These are phyloP conservation scores for Anas platyrhynchos DNA, from an alignment of 2,113 vertebrate genomes.

Conservation along the genomic window DNA sequence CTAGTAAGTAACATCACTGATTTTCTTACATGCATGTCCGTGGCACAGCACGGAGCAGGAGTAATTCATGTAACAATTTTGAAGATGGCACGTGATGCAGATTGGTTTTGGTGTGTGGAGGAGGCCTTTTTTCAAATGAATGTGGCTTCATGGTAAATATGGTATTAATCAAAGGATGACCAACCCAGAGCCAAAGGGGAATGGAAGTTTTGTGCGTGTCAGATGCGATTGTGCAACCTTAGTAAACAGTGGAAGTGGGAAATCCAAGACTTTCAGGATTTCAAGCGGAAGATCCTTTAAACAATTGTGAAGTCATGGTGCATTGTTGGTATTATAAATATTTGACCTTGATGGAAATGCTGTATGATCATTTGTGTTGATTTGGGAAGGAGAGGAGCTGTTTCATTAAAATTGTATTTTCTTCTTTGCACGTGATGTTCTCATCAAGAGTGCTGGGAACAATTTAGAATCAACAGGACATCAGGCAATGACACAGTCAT, in stretches of 20 bases:
- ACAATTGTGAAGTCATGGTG: background rate
- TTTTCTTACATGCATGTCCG: background rate
- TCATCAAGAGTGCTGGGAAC: background rate
- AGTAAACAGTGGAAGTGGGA: background rate
- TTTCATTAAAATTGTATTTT: background rate
- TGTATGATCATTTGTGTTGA: background rate
- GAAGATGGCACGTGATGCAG: background rate
- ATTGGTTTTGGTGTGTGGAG: background rate
- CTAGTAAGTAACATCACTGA: conserved; percentile 85
- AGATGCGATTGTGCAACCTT: background rate
- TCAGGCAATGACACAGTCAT: background rate
- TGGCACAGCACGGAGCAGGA: background rate
- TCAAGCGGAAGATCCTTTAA: background rate
- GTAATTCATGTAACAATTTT: background rate
- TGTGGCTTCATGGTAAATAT: fast-evolving
- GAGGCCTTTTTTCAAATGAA: background rate
- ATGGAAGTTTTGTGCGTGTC: background rate
- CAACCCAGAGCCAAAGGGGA: background rate
- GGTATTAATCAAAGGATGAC: background rate
- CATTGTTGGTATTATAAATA: background rate
- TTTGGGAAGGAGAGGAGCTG: background rate
- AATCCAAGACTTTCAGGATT: background rate
- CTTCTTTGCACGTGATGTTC: background rate
- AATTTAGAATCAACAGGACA: background rate
- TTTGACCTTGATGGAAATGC: background rate